These are phyloP conservation scores for Callipepla squamata DNA, from an alignment of 2,113 vertebrate species.

Conservation along the genomic window DNA sequence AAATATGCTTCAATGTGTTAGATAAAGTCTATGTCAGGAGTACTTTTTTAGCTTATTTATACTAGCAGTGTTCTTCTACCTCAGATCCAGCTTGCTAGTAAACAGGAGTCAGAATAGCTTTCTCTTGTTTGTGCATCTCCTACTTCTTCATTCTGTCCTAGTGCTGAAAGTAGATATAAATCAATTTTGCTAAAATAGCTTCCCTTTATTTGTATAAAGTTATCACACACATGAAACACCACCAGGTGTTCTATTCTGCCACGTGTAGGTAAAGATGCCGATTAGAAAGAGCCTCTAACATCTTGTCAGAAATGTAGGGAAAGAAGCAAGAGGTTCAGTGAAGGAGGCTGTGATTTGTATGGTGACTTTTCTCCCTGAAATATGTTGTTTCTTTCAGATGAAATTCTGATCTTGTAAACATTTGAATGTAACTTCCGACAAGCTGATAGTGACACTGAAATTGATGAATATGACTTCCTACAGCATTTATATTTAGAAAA, in stretches of 20 bases:
- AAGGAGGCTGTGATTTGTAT: neutral
- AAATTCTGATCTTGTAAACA: neutral
- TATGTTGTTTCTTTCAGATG: neutral
- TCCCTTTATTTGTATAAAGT: neutral
- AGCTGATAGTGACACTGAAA: neutral
- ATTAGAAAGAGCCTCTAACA: neutral
- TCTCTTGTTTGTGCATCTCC: neutral
- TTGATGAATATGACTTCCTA: neutral
- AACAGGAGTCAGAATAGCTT: neutral
- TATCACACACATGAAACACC: rapidly evolving
- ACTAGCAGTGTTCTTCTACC: neutral
- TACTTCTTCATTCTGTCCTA: neutral
- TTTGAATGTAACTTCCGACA: neutral
- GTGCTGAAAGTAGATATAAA: neutral
- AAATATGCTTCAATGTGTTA: neutral
- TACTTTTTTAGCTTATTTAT: neutral
- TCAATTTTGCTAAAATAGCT: neutral
- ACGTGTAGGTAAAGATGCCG: neutral
- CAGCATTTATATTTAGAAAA: slow-evolving; percentile 15
- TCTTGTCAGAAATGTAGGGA: neutral
- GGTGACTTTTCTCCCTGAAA: neutral
- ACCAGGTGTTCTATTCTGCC: neutral
- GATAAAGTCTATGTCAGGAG: neutral
- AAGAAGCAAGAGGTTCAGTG: neutral
- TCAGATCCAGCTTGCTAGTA: neutral